Evolutionary conservation across 2,113 vertebrate genomes (phyloP).

Genomic region (Centropristis striata): DNA sequence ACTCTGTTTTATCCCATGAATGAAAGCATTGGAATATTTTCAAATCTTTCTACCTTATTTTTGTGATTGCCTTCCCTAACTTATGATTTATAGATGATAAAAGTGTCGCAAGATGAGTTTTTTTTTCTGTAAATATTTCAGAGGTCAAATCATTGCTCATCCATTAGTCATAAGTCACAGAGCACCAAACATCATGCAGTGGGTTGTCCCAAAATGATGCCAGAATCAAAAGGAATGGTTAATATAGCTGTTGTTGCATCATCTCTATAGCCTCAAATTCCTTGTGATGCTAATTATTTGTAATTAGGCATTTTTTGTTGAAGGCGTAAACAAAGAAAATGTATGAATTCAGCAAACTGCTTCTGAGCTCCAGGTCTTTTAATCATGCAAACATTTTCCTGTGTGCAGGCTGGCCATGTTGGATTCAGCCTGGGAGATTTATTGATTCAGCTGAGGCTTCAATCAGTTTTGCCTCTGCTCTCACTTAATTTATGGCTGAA

Average conservation of each 20-base stretch:
- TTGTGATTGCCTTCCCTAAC: neutral
- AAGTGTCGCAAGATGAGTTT: neutral
- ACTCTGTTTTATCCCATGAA: conserved; percentile 7
- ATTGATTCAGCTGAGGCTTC: conserved; percentile 53
- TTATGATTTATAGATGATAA: conserved; percentile 28
- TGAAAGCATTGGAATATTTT: neutral
- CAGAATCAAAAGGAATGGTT: conserved; percentile 81
- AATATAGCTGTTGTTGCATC: conserved; percentile 58
- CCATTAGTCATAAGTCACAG: conserved; percentile 64
- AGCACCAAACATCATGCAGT: conserved; percentile 41
- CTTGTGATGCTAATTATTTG: conserved; percentile 76
- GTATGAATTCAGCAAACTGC: conserved; percentile 62
- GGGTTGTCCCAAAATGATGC: conserved; percentile 39
- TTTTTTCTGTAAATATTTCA: conserved; percentile 46
- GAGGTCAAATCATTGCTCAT: conserved; percentile 66
- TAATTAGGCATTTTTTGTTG: conserved; percentile 74
- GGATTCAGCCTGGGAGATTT: conserved; percentile 39
- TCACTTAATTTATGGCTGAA: conserved; percentile 54
- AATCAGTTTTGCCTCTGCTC: conserved; percentile 46
- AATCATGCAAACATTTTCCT: conserved; percentile 47
- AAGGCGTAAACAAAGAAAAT: conserved; percentile 74
- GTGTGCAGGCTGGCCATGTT: conserved; percentile 17
- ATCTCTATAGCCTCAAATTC: conserved; percentile 43
- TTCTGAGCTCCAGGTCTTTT: conserved; percentile 44
- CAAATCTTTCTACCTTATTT: neutral